These are phyloP conservation scores for Merops nubicus DNA, from an alignment of 2,113 vertebrate genomes.

Conservation along the genomic window DNA sequence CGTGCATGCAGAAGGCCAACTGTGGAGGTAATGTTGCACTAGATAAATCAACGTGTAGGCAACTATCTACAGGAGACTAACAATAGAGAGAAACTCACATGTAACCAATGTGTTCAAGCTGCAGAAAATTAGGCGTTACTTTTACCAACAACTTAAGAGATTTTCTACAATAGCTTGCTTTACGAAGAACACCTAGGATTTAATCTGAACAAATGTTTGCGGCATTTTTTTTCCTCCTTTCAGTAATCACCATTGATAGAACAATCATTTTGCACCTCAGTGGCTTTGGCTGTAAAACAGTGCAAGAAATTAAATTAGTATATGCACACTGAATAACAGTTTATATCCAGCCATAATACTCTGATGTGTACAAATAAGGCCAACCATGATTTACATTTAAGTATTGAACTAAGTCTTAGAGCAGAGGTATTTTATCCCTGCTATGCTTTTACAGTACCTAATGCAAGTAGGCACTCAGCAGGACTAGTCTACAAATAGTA, in stretches of 20 bases:
- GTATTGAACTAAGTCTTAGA: background rate
- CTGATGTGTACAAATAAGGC: background rate
- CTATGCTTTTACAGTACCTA: background rate
- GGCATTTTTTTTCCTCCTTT: background rate
- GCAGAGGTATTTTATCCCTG: background rate
- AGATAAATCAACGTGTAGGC: background rate
- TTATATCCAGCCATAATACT: background rate
- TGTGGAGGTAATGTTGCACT: background rate
- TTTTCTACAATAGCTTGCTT: background rate
- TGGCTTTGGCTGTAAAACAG: background rate
- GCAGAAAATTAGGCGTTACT: background rate
- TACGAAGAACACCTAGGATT: background rate
- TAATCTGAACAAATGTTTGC: background rate
- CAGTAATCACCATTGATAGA: background rate
- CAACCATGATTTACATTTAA: background rate
- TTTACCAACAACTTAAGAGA: background rate
- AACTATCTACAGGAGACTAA: background rate
- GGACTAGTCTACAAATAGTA: background rate
- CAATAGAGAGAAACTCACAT: background rate
- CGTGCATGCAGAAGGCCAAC: background rate
- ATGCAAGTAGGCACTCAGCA: background rate
- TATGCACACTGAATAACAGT: background rate
- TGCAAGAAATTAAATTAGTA: background rate
- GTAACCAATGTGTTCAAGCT: background rate
- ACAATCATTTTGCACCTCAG: background rate